phyloP scores from a whole-genome alignment of 2,888 invertebrate genomes.

The Aspidapion aeneum region DNA sequence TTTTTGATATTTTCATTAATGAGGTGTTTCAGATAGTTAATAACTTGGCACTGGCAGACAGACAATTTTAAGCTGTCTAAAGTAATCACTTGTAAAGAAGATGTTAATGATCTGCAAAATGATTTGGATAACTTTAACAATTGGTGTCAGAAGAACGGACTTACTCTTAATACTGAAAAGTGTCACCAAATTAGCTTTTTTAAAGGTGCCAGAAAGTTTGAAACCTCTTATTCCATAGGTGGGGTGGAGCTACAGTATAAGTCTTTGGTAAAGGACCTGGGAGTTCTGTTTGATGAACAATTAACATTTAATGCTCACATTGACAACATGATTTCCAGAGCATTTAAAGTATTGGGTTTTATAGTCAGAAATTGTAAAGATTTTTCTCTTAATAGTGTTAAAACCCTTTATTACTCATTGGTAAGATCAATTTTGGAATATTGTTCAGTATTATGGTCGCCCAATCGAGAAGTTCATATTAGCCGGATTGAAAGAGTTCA shows the following conservation, averaged over 20 bases:
- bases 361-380: background rate
- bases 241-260: background rate
- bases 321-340: background rate
- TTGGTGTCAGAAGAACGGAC: background rate
- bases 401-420: background rate
- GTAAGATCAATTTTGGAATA: background rate
- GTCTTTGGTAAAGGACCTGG: background rate
- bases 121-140: background rate
- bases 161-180: background rate
- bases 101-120: background rate
- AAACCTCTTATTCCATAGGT: background rate
- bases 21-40: background rate
- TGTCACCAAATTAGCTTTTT: background rate
- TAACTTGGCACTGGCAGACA: background rate
- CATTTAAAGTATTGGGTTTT: background rate
- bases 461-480: background rate
- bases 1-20: background rate
- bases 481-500: background rate
- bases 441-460: too few species aligned
- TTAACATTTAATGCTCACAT: background rate
- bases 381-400: background rate
- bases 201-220: background rate
- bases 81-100: too few species aligned
- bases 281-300: background rate
- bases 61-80: too few species aligned